Conservation (phyloP, 2,888 invertebrate genomes). For the Leptopilina myrica region DNA sequence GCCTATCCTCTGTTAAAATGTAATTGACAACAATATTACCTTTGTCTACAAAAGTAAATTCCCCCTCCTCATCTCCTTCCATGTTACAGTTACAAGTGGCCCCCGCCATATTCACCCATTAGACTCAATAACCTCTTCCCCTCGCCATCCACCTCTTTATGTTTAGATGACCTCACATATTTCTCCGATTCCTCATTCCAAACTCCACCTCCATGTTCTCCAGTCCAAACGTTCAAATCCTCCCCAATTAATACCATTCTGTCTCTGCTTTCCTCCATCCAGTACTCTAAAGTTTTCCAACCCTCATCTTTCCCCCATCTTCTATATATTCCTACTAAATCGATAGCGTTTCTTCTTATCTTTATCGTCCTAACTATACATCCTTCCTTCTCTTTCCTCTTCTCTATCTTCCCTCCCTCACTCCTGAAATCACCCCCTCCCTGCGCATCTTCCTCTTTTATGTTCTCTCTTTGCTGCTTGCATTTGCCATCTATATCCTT, state of each 20-base stretch:
- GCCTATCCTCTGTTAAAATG: too few relatives aligned
- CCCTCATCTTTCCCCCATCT: constrained; percentile 4
- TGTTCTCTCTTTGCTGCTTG: too few relatives aligned
- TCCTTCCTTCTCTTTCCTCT: neutral
- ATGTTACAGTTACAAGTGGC: neutral
- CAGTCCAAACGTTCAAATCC: neutral
- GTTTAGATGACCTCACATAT: neutral
- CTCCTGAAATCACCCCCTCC: neutral
- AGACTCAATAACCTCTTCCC: too few relatives aligned
- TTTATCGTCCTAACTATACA: neutral
- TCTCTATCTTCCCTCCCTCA: neutral
- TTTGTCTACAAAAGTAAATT: too few relatives aligned
- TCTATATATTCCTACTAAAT: constrained; percentile 37
- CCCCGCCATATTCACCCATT: neutral
- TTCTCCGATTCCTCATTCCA: neutral
- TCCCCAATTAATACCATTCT: constrained; percentile 26
- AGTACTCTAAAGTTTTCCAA: neutral
- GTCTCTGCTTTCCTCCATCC: neutral
- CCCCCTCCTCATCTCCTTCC: too few relatives aligned
- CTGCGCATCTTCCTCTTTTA: too few relatives aligned
- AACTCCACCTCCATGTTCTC: too few relatives aligned
- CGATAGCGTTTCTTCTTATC: neutral
- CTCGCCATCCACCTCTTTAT: neutral
- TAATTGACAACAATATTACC: too few relatives aligned
- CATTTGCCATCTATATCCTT: too few relatives aligned